Evolutionary conservation across 2,113 vertebrate genomes (phyloP), one percentile per base, ranked within the genome.

Genomic region (Puffinus mauretanicus): DNA sequence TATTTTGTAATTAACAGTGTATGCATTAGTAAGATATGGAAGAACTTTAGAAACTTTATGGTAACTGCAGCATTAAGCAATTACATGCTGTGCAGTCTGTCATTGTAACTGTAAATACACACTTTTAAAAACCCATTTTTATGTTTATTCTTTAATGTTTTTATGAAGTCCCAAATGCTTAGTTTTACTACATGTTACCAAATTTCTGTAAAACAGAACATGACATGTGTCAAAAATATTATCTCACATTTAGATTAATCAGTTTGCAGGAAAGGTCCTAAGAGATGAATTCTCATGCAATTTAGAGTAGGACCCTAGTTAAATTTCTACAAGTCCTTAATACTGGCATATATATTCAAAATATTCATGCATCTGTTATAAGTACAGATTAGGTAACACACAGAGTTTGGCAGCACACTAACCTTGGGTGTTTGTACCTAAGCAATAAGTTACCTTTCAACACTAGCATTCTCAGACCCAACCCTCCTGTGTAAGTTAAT

Each of bases 151-250:
- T 90, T 78, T 81, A 77, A 34, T 58, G 22, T 80, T 86, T 78
- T 66, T 58, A 86, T 55, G 62, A 42, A 96, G 79, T 89, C 71
- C 67, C 90, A 75, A 91, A 88, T 69, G 70, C 84, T 96, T 90
- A 42, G 34, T 89, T 95, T 86, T 76, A 89, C 67, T 82, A 61
- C 13, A 52, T 2, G 13, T 84, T 76, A 95, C 72, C 51, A 77
- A 64, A 85, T 78, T 88, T 94, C 96, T 97, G 97, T 89, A 97
- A 82, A 96, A 73, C 72, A 96, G 92, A 97, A 92, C 92, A 86
- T 17, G 42, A 66, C 30, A n/a, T n/a, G 8, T n/a, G 40, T 90
- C 82, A n/a, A n/a, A 94, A 80, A 32, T 42, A 79, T 88, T 27
- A 47, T 34, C 72, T 86, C 94, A 73, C 1, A 11, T 95, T 95